Evolutionary conservation across 30 jellyfish, hydroid and myxozoan genomes (phyloP), one percentile per base, ranked within the genome.

Genomic region (Clytia hemisphaerica): DNA sequence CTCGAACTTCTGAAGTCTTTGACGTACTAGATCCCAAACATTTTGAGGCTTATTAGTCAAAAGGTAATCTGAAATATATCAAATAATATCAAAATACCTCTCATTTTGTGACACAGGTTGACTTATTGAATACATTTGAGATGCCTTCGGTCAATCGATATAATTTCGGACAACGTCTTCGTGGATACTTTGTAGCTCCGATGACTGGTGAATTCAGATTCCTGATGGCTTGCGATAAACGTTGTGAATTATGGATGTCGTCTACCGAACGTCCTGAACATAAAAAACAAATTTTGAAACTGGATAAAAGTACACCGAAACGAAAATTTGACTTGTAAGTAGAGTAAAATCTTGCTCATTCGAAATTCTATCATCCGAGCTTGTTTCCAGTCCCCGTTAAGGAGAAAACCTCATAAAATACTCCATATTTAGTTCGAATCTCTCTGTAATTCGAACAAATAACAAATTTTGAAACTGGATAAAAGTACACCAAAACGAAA

Each of bases 171-270:
- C 97, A 88, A 61, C 85, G 97, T 30, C 27, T 88, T 32, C 80
- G 85, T 45, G 95, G 97, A 58, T 83, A 88, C 53, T 88, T 88
- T 65, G 82, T 80, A 27, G 97, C 97, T 46, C 97, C 97, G 61
- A 88, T 88, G 97, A 88, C 97, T 22, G 97, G 97, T 4, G 97
- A 88, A 54, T 88, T 80, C 45, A 82, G 93, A 30, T 88, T 88
- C 50, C 93, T 88, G n/a, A 77, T 76, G 67, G 75, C 97, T 27
- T 88, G 97, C 64, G 95, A 79, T 58, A 62, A 60, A 57, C 44
- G 67, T 47, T 88, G 97, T 37, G 97, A 88, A 46, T 72, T 88
- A 14, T 88, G 94, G 94, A 27, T 88, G 67, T 72, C 93, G 9
- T 70, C 86, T 18, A 63, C 80, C 32, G 84, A 72, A 19, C 40